Percentiles rank a stretch among this genome's conserved stretches.
These are phyloP conservation scores for Galagoides demidoff DNA, from an alignment of 2,797 vertebrate genomes.

Conservation along the genomic window DNA sequence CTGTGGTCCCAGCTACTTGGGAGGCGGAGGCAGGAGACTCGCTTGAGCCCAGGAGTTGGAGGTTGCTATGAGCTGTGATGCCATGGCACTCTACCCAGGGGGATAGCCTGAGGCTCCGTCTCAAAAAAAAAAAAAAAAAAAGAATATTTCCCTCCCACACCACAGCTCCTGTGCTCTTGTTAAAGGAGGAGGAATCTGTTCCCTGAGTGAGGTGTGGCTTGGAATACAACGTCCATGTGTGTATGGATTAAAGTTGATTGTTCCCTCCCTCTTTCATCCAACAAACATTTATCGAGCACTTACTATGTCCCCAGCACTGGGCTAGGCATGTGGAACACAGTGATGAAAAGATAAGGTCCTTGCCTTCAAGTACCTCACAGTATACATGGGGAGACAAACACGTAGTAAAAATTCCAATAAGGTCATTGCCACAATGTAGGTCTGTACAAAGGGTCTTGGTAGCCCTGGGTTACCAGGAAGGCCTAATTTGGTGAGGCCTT, in stretches of 20 bases:
- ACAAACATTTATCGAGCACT: slow-evolving; percentile 64
- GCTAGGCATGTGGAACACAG: neutral
- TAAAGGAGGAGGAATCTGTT: slow-evolving; percentile 18
- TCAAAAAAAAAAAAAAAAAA: too few relatives aligned
- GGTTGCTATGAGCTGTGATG: too few relatives aligned
- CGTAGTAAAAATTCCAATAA: neutral
- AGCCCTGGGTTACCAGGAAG: neutral
- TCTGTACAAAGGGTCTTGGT: slow-evolving; percentile 4
- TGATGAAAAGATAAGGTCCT: slow-evolving; percentile 11
- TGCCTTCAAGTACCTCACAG: slow-evolving; percentile 41
- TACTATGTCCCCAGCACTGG: slow-evolving; percentile 39
- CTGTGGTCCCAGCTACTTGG: too few relatives aligned
- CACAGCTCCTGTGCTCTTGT: neutral
- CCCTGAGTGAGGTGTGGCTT: neutral
- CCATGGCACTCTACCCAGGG: too few relatives aligned
- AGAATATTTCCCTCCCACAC: neutral
- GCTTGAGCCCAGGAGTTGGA: too few relatives aligned
- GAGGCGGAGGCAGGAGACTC: too few relatives aligned
- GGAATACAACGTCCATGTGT: neutral
- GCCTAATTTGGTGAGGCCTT: neutral
- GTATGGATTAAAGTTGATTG: neutral
- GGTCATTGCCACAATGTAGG: neutral
- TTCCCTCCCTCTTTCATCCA: slow-evolving; percentile 43
- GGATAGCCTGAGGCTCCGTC: too few relatives aligned
- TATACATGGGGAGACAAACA: slow-evolving; percentile 36